Evolutionary conservation across 2,113 vertebrate genomes (phyloP), one percentile per base, ranked within the genome.

Genomic region (Tachysurus vachellii): DNA sequence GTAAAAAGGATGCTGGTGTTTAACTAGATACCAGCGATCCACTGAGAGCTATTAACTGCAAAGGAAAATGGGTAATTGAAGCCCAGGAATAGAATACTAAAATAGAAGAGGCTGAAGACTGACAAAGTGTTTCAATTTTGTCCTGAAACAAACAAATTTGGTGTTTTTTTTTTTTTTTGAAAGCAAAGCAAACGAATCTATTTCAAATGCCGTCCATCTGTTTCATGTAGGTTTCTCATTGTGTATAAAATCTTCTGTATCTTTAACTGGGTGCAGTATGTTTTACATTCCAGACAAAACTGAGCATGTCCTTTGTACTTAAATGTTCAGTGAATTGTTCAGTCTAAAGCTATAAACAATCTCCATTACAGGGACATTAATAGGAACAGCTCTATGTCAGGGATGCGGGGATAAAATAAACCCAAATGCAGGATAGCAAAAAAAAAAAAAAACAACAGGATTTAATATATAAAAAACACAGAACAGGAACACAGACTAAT

Each of bases 11-110:
- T 54, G 73, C 80, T 89, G 87, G 62, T 70, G 84, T 85, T 83
- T 88, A 64, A 80, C 82, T 87, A 87, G 87, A 90, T 86, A 75
- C 61, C 85, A 90, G 84, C 83, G 44, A 91, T 92, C 80, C 86
- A 70, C 84, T 77, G 64, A 80, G 83, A 57, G 26, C 90, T 85
- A 87, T 89, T 91, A 91, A 88, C 91, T 90, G 90, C 86, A 90
- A 85, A 61, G 56, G 73, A 85, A 83, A 88, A 75, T 73, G 82
- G 71, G 77, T 86, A 54, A 80, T 90, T 83, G 80, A 88, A 83
- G 79, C 68, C 77, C 76, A 56, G 54, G 75, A 89, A 81, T 44
- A 73, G 66, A 87, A 85, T 76, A 87, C 23, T 50, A 61, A 70
- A 61, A 61, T 53, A 16, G 44, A 76, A 68, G 31, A 76, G 47